These are phyloP conservation scores for Maniola jurtina DNA, from an alignment of 1,140 invertebrate species.

Conservation along the genomic window DNA sequence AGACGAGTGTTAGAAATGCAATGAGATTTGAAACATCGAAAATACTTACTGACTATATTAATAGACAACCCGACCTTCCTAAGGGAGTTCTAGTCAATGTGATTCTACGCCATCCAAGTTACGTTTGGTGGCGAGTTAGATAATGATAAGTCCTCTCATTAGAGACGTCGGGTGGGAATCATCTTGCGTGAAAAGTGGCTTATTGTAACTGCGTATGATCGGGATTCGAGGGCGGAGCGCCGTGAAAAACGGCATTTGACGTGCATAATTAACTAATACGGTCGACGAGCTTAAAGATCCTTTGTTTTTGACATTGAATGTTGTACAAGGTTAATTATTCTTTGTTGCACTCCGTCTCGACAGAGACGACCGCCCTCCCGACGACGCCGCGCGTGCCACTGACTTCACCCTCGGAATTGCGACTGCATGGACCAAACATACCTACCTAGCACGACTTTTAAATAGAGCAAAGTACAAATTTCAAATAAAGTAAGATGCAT, in stretches of 20 bases:
- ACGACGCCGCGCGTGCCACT: conserved; percentile 19
- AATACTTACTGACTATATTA: conserved; percentile 34
- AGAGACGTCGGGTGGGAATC: conserved; percentile 57
- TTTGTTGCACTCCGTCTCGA: no score
- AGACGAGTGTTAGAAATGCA: conserved; percentile 37
- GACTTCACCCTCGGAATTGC: conserved; percentile 47
- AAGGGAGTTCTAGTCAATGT: conserved; percentile 50
- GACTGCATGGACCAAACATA: conserved; percentile 75
- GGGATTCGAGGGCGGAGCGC: conserved; percentile 40
- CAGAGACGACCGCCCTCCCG: conserved; percentile 15
- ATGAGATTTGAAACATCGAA: conserved; percentile 61
- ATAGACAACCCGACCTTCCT: conserved; percentile 55
- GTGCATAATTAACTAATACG: conserved; percentile 20
- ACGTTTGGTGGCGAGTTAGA: conserved; percentile 31
- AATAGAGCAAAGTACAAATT: conserved; percentile 77
- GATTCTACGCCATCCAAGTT: conserved; percentile 29
- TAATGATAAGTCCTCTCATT: conserved; percentile 55
- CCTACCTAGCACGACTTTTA: conserved; percentile 66
- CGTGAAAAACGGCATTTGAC: conserved; percentile 21
- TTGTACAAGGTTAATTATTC: background rate
- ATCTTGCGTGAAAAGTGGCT: conserved; percentile 43
- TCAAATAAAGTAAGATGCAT: conserved; percentile 70
- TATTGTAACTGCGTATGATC: conserved; percentile 38
- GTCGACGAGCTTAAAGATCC: conserved; percentile 19
- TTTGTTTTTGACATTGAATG: conserved; percentile 15